These are phyloP conservation scores for Nomada fabriciana DNA, from an alignment of 2,888 invertebrate species.

Conservation along the genomic window DNA sequence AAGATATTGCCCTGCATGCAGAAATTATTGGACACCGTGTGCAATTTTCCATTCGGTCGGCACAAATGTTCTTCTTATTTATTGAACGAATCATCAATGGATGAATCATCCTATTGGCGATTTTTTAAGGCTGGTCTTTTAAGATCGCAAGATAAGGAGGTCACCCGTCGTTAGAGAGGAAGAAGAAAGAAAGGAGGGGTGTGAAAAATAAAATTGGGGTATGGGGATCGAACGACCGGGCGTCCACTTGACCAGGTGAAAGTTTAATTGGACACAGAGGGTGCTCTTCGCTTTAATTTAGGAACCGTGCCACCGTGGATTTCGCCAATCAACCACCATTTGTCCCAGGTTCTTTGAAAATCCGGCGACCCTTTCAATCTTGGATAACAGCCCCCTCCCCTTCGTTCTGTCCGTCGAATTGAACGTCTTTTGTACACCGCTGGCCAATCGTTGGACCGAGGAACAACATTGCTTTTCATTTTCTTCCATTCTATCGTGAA, in stretches of 20 bases:
- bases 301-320: constrained; percentile 34
- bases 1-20: too few relatives aligned
- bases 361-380: constrained; percentile 17
- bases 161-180: background rate
- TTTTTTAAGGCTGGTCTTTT: too few relatives aligned
- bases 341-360: constrained; percentile 38
- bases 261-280: constrained; percentile 45
- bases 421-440: too few relatives aligned
- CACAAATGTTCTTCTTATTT: too few relatives aligned
- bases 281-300: constrained; percentile 44
- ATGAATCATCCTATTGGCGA: too few relatives aligned
- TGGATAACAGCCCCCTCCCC: background rate
- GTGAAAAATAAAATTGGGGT: background rate
- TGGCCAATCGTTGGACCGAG: too few relatives aligned
- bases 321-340: constrained; percentile 44
- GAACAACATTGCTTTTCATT: too few relatives aligned
- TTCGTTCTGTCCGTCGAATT: too few relatives aligned
- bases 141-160: background rate
- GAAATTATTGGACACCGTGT: too few relatives aligned
- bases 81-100: too few relatives aligned
- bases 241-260: constrained; percentile 40
- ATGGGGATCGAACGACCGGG: constrained; percentile 11
- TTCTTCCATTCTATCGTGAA: too few relatives aligned
- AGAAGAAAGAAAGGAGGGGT: background rate
- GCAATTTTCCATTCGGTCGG: too few relatives aligned